These are phyloP conservation scores for Drosophila oshimai DNA, from an alignment of 1,140 invertebrate genomes.

Conservation along the genomic window DNA sequence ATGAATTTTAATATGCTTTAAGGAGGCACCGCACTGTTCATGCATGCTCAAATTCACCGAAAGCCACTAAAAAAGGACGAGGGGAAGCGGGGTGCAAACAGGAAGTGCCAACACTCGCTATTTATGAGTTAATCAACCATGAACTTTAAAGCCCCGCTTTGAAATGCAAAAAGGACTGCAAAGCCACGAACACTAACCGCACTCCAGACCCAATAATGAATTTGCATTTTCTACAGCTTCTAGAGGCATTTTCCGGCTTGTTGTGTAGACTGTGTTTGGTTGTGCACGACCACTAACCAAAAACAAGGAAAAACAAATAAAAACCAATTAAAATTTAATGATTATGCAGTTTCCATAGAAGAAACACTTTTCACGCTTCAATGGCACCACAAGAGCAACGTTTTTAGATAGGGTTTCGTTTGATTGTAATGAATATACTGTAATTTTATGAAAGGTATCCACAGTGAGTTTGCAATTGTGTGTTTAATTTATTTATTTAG, in stretches of 20 bases:
- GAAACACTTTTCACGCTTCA: conserved; percentile 25
- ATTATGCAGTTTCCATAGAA: conserved; percentile 46
- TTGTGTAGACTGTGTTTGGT: conserved; percentile 7
- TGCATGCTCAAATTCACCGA: conserved; percentile 31
- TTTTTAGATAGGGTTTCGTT: conserved; percentile 15
- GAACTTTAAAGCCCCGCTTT: conserved; percentile 43
- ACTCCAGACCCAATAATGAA: conserved; percentile 44
- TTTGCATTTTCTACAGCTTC: conserved; percentile 55
- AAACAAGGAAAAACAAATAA: conserved; percentile 43
- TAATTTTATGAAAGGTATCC: conserved; percentile 1
- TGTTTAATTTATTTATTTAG: conserved; percentile 21
- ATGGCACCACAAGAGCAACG: conserved; percentile 9
- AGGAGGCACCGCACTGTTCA: conserved; percentile 25
- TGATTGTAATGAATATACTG: conserved; percentile 37
- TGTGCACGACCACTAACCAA: not conserved
- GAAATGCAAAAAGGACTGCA: conserved; percentile 28
- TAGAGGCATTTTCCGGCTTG: conserved; percentile 46
- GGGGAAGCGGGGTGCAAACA: not conserved
- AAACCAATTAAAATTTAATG: conserved; percentile 56
- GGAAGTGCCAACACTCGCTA: conserved; percentile 43
- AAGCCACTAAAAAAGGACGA: conserved; percentile 18
- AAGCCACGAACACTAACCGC: conserved; percentile 37
- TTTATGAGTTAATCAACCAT: conserved; percentile 68
- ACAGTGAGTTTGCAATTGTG: conserved; percentile 19
- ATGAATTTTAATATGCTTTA: conserved; percentile 64